Evolutionary conservation across 2,888 invertebrate species (phyloP).

Genomic region (Drosophila limbata): DNA sequence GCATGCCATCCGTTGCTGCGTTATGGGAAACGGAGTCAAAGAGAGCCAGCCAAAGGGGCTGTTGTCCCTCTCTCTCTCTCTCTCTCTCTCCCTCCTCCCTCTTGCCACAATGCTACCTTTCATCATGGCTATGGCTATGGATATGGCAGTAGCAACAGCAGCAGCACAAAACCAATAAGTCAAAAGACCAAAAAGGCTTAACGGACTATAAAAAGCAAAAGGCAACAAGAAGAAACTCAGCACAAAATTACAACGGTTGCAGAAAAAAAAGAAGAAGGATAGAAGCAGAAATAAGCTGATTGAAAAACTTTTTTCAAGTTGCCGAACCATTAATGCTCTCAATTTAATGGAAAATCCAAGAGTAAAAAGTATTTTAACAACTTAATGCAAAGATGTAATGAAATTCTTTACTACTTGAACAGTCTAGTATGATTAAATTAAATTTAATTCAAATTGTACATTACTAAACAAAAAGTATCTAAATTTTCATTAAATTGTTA

Average conservation of each 20-base stretch:
- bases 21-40: conserved; percentile 41
- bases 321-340: conserved; percentile 38
- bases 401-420: not conserved
- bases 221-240: conserved; percentile 60
- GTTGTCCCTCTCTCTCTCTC: not conserved
- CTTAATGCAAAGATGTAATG: not conserved
- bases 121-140: conserved; percentile 25
- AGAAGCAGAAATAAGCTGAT: conserved; percentile 36
- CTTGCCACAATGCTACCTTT: conserved; percentile 6
- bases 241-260: conserved; percentile 61
- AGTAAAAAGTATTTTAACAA: not conserved
- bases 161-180: conserved; percentile 70
- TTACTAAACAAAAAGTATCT: no score
- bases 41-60: conserved; percentile 16
- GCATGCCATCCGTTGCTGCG: conserved; percentile 60
- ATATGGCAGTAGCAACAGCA: conserved; percentile 20
- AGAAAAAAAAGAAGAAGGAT: conserved; percentile 18
- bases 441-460: not conserved
- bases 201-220: conserved; percentile 70
- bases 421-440: not conserved
- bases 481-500: no score
- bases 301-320: conserved; percentile 14
- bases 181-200: conserved; percentile 72
- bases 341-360: conserved; percentile 9
- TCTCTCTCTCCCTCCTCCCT: not conserved